Base-by-base conservation (phyloP, 2,113 vertebrate species). In the Anthoscopus minutus region DNA sequence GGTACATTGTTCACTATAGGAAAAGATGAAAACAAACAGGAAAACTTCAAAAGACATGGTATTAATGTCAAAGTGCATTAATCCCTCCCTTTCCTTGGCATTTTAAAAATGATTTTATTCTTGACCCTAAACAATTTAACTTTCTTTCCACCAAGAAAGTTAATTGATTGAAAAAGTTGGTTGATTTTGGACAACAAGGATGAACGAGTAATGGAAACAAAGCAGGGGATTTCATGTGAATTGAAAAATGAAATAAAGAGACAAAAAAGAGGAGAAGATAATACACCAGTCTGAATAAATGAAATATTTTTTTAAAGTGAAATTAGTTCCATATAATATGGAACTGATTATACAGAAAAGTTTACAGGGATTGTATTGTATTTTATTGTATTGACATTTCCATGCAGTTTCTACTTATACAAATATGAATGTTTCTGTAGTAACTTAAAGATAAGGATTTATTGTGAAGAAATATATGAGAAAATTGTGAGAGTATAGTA, bases 21-120 rank as follows among this genome's bases (percentile, higher is more conserved):
- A 35, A 71, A 96, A 93, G 91, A 97, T 83, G 96, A 96, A 97
- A 97, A 97, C 96, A 97, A 97, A 96, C 83, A 97, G 94, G 94
- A 96, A 95, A 96, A 85, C 88, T 94, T 95, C 92, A 93, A 95
- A 97, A 96, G 81, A 56, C 54, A 17, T 31, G 48, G 84, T 92
- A 91, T 96, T 97, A 95, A 96, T 67, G 93, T 96, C 96, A 96
- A 98, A 97, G 96, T 31, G 14, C 45, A 79, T 65, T 91, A 94
- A 87, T 80, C 35, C 76, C 53, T 88, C 76, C 82, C 74, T 79
- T 93, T 78, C 89, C 67, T 44, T 91, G 81, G 70, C 60, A 94
- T 96, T 96, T 94, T 80, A 93, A 96, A 96, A 96, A 82, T 57
- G 2, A 92, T 88, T 97, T 95, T 93, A 78, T 89, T 95, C 65